Evolutionary conservation across 1,140 invertebrate species (phyloP), one percentile per base, ranked within the genome.

Genomic region (Arctopsyche grandis): DNA sequence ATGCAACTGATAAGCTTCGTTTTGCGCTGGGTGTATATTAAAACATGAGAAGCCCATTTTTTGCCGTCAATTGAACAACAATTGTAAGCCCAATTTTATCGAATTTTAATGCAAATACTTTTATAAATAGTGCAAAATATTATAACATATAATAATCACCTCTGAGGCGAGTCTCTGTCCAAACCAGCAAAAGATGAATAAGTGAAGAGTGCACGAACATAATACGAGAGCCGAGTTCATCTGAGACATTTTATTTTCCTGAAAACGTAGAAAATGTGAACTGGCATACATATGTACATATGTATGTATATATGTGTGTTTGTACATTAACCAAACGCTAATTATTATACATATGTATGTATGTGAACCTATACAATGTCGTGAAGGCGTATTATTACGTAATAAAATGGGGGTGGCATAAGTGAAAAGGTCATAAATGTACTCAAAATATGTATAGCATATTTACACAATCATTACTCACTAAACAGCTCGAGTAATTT

Each of bases 131-230:
- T 1, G 21, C 16, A 1, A 52, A 52, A 52, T 52, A n/a, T 52
- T 52, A 52, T 14, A 46, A 46, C 12, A 46, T 14, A 52, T 14
- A 52, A 5, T 16, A 19, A 14, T 71, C 0, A 71, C 69, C 69
- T 21, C 69, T 9, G 24, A 9, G 4, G 7, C n/a, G 4, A 71
- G 10, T 21, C 16, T 46, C 46, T 71, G 29, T 44, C 69, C 69
- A 22, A 21, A 71, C 29, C 43, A 71, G 16, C 69, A 71, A 22
- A 71, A 71, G 12, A 71, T 46, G 16, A 71, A 71, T 12, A 71
- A 12, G 22, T 71, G 69, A 19, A 46, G 29, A 21, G 22, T 19
- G 43, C n/a, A 4, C 0, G 38, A 7, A 7, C 29, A 71, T 9
- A 71, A 22, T 16, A 71, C 46, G 0, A 71, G 19, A n/a, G 22